Percentiles rank a stretch among this genome's conserved stretches.
Conservation (phyloP, 2,113 vertebrate species). For the Papio anubis region DNA sequence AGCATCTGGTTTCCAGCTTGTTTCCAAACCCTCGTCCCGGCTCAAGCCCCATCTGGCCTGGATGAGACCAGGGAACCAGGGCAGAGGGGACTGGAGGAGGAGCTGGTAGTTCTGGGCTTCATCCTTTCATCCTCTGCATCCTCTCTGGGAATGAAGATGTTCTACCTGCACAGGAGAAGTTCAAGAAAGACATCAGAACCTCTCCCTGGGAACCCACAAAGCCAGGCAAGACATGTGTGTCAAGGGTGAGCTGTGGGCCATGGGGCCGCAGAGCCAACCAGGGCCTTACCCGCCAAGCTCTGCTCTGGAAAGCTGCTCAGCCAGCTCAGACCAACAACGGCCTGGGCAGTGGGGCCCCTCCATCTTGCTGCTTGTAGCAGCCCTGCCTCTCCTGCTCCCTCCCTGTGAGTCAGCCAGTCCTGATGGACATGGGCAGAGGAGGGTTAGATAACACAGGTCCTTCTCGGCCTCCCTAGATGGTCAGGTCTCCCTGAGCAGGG, state of each 20-base stretch:
- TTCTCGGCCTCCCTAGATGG: neutral
- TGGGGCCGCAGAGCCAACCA: neutral
- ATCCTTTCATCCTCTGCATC: neutral
- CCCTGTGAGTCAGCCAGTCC: neutral
- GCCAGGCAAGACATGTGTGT: no score
- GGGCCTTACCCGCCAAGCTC: neutral
- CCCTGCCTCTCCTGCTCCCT: neutral
- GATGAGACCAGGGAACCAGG: neutral
- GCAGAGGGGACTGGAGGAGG: neutral
- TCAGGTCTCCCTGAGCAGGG: neutral
- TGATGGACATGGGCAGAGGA: neutral
- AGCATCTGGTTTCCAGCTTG: conserved; percentile 37
- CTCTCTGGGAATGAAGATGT: neutral
- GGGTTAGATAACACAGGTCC: neutral
- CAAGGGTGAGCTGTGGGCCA: neutral
- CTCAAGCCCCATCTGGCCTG: neutral
- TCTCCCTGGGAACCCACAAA: neutral
- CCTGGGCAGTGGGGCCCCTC: neutral
- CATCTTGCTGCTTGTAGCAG: neutral
- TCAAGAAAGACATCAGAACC: neutral
- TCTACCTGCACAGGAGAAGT: neutral
- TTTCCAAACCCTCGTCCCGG: neutral
- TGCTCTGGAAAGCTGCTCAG: neutral
- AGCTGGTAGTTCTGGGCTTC: neutral
- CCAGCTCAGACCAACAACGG: neutral